Base-by-base conservation (phyloP, 2,888 invertebrate genomes). In the Amphipyra berbera region DNA sequence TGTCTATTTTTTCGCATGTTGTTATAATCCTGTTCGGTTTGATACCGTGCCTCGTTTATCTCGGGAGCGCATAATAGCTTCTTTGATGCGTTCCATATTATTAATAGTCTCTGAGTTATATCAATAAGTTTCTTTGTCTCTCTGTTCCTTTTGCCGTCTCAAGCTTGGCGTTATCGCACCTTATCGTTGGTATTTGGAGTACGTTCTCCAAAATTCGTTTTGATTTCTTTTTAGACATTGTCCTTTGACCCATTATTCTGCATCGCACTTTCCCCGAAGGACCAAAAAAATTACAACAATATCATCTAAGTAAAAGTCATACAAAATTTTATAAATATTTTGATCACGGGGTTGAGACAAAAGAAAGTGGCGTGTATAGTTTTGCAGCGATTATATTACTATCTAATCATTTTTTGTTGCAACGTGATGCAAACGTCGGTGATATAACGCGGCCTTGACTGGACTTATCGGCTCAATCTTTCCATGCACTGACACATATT, bases 391-490 rank as follows among this genome's bases (percentile, higher is more conserved):
- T 81, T 81, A 76, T 68, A 70, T 82, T 76, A 84, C 66, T 88
- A 90, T 91, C 92, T 93, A 91, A 94, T 94, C 93, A 64, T 84
- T 58, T 72, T 78, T 68, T 76, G 75, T 60, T 85, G 86, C 83
- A 83, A 81, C 83, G 80, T 82, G 82, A 81, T 85, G 85, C 83
- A 85, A 77, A 81, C 72, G 83, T 85, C 64, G 85, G 79, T 84
- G 85, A 86, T 88, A 88, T 81, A 79, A 78, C 45, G 49, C 80
- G 90, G 81, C 93, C 92, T 93, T 92, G 92, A 88, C 86, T 87
- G 82, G 56, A 74, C 71, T 90, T 90, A 91, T 92, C 90, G 82
- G 60, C 78, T 79, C 75, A 86, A 86, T 87, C 84, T 86, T 85
- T 83, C 73, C 79, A 78, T 80, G 63, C 74, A 76, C 79, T 86